A percentile compares a stretch with the other conserved stretches of the same genome.
Conservation (phyloP, 2,797 vertebrate species). For the Ara ararauna region DNA sequence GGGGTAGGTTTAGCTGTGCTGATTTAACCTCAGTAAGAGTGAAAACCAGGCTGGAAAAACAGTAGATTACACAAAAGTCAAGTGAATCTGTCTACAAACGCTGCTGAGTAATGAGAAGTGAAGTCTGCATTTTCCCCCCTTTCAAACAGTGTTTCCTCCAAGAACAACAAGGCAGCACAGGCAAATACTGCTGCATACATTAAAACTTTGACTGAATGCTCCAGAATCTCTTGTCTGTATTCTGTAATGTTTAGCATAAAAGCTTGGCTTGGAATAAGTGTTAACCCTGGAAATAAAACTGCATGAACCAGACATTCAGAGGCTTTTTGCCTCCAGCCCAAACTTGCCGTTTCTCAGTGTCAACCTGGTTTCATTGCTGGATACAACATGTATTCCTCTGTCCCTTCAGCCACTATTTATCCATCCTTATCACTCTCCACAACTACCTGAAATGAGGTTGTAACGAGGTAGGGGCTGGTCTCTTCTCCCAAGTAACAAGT, state of each 20-base stretch:
- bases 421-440: neutral
- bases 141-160: neutral
- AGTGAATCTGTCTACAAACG: neutral
- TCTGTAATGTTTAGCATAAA: accelerated
- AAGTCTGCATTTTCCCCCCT: neutral
- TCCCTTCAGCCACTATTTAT: neutral
- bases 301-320: accelerated
- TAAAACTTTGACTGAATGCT: neutral
- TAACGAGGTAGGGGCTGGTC: neutral
- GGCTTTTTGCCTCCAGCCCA: neutral
- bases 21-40: neutral
- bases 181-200: neutral
- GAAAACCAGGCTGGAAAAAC: neutral
- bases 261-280: neutral
- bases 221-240: neutral
- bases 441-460: neutral
- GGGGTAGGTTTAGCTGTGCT: neutral
- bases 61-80: neutral
- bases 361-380: neutral
- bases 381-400: neutral
- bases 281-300: neutral
- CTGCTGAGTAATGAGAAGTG: neutral
- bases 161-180: neutral
- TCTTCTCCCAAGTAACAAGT: neutral
- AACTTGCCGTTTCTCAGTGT: neutral